Evolutionary conservation across 2,888 invertebrate species (phyloP).

Genomic region (Sepioteuthis lessoniana): DNA sequence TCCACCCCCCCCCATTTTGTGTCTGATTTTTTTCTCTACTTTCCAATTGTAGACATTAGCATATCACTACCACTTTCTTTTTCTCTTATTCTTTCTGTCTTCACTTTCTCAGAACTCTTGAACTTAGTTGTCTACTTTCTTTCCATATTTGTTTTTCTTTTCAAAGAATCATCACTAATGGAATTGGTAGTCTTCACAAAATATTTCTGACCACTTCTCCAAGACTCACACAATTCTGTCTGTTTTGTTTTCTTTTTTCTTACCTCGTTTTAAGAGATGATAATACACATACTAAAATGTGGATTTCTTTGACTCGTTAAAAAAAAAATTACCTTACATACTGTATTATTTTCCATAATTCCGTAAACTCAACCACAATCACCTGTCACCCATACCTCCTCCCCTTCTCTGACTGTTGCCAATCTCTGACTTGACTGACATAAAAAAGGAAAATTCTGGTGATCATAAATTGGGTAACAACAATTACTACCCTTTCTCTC

Average conservation of each 20-base stretch:
- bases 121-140: background rate
- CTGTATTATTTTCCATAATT: background rate
- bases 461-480: background rate
- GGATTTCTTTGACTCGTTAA: background rate
- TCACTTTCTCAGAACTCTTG: background rate
- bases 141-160: background rate
- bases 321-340: background rate
- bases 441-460: background rate
- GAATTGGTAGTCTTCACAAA: background rate
- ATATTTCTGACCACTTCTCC: background rate
- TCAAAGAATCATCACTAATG: background rate
- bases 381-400: conserved; percentile 33
- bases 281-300: background rate
- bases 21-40: too few relatives aligned
- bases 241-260: background rate
- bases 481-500: background rate
- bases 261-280: background rate
- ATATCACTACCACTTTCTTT: too few relatives aligned
- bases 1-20: too few relatives aligned
- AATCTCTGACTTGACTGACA: background rate
- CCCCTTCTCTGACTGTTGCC: background rate
- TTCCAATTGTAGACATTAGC: too few relatives aligned
- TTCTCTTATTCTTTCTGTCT: too few relatives aligned
- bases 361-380: background rate
- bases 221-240: background rate